A percentile compares a stretch with the other conserved stretches of the same genome.
phyloP scores from a whole-genome alignment of 1,140 invertebrate species.

The Paracyclopina nana region DNA sequence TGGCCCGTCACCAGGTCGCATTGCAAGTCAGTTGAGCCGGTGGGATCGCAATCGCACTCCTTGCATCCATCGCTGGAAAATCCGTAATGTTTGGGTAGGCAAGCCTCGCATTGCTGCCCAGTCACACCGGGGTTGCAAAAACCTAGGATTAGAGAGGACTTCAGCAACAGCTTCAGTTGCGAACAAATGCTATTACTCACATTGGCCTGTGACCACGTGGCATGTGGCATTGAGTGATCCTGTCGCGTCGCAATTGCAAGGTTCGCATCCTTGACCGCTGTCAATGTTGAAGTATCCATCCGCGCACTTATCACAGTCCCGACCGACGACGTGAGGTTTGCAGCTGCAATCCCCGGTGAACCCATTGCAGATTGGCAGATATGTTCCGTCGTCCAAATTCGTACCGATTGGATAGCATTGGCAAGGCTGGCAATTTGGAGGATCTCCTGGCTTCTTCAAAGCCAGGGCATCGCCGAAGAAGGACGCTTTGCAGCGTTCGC shows the following conservation, averaged over 20 bases:
- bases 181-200: no score
- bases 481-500: slow-evolving; percentile 56
- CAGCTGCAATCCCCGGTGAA: slow-evolving; percentile 64
- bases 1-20: slow-evolving; percentile 56
- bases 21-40: slow-evolving; percentile 61
- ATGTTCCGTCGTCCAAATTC: slow-evolving; percentile 31
- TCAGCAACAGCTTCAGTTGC: no score
- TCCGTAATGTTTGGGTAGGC: slow-evolving; percentile 63
- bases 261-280: slow-evolving; percentile 55
- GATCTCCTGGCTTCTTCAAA: slow-evolving; percentile 51
- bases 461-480: slow-evolving; percentile 73
- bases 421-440: slow-evolving; percentile 48
- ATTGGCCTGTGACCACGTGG: slow-evolving; percentile 56
- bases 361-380: slow-evolving; percentile 50
- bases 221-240: slow-evolving; percentile 67
- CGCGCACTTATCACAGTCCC: slow-evolving; percentile 69
- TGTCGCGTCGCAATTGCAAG: slow-evolving; percentile 63
- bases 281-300: slow-evolving; percentile 60
- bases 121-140: slow-evolving; percentile 63
- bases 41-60: slow-evolving; percentile 64
- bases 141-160: slow-evolving; percentile 3
- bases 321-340: slow-evolving; percentile 58
- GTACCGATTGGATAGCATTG: slow-evolving; percentile 63
- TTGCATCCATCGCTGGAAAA: slow-evolving; percentile 66
- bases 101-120: slow-evolving; percentile 61